A percentile compares a stretch with the other conserved stretches of the same genome.
These are phyloP conservation scores for Aphodius sticticus DNA, from an alignment of 2,888 invertebrate species.

Conservation along the genomic window DNA sequence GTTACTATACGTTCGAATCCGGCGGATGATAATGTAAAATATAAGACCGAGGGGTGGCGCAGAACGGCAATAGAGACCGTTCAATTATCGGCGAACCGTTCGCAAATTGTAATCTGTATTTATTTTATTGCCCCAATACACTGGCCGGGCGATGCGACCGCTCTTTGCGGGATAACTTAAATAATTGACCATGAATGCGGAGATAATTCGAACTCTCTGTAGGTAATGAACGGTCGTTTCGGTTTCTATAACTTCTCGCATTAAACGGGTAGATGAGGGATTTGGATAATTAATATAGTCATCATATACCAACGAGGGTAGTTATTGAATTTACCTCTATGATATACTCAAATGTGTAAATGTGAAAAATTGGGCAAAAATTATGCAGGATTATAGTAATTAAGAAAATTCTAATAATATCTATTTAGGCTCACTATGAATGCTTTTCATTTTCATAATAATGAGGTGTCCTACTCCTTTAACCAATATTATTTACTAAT, in stretches of 20 bases:
- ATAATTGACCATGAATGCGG: neutral
- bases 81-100: slow-evolving; percentile 23
- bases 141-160: neutral
- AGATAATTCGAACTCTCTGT: neutral
- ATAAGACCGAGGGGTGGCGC: slow-evolving; percentile 9
- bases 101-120: slow-evolving; percentile 19
- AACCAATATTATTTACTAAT: too few relatives aligned
- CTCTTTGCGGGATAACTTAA: neutral
- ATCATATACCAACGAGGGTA: neutral
- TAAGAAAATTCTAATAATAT: too few relatives aligned
- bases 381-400: too few relatives aligned
- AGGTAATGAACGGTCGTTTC: neutral
- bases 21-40: slow-evolving; percentile 21
- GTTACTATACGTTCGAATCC: neutral
- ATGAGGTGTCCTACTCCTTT: too few relatives aligned
- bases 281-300: neutral
- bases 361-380: too few relatives aligned
- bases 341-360: neutral
- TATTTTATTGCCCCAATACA: neutral
- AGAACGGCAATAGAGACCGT: slow-evolving; percentile 9
- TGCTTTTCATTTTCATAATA: too few relatives aligned
- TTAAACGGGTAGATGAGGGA: neutral
- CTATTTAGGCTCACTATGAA: too few relatives aligned
- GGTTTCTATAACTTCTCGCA: neutral
- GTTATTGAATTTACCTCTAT: neutral